phyloP scores from a whole-genome alignment of 2,113 vertebrate species.

The Gymnogyps californianus region DNA sequence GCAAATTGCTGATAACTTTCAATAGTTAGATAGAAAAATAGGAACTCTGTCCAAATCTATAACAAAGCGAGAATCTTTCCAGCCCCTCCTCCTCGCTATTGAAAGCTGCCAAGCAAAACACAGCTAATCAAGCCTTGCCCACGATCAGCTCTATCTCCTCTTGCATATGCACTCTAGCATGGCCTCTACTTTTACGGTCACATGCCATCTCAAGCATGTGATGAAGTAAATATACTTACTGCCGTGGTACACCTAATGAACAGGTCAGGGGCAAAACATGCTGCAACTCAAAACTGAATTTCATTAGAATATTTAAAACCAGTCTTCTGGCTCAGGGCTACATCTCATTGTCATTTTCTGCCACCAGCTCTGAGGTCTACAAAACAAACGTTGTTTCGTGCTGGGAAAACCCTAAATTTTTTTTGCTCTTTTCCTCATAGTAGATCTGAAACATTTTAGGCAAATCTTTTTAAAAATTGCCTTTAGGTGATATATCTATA shows the following conservation, averaged over 20 bases:
- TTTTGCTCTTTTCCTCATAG: neutral
- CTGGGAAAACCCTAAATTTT: neutral
- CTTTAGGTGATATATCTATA: neutral
- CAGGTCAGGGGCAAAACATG: neutral
- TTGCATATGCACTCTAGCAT: too few relatives aligned
- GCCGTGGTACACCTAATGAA: neutral
- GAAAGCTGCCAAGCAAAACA: slow-evolving; percentile 11
- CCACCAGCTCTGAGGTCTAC: neutral
- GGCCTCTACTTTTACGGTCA: neutral
- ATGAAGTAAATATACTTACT: neutral
- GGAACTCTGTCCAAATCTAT: neutral
- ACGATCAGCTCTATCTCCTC: neutral
- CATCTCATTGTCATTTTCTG: neutral
- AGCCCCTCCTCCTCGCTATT: neutral
- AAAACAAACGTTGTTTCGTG: neutral
- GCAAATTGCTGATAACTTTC: neutral
- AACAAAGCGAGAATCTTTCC: neutral
- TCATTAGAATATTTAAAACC: neutral
- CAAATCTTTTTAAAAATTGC: neutral
- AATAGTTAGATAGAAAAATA: neutral
- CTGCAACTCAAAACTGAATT: neutral
- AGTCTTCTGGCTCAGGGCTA: neutral
- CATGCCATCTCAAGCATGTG: neutral
- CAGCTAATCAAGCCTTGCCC: neutral
- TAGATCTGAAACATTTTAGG: neutral